phyloP scores from a whole-genome alignment of 2,797 vertebrate genomes.

The Rhincodon typus region DNA sequence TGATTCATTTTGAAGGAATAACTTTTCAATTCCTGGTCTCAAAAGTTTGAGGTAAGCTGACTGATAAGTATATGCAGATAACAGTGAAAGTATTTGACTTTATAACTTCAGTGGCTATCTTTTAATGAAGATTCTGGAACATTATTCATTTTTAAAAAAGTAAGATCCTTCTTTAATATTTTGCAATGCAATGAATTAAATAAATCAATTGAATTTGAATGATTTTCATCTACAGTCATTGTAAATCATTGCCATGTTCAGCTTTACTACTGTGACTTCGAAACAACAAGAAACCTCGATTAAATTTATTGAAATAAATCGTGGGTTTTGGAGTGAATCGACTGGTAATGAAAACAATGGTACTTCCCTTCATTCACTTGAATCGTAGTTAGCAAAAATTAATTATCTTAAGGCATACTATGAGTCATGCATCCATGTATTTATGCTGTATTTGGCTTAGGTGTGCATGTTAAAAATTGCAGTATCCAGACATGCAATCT shows the following conservation, averaged over 20 bases:
- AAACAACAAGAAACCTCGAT: background rate
- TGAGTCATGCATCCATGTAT: constrained; percentile 1
- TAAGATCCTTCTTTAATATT: background rate
- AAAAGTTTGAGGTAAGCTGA: background rate
- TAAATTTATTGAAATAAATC: background rate
- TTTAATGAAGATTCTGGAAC: constrained; percentile 6
- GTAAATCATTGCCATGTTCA: background rate
- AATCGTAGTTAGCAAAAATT: background rate
- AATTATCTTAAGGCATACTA: background rate
- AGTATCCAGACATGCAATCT: background rate
- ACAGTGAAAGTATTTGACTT: background rate
- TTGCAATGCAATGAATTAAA: background rate
- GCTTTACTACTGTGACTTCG: background rate
- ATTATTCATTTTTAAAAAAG: background rate
- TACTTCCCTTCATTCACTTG: background rate
- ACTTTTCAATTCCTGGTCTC: background rate
- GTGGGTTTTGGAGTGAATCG: background rate
- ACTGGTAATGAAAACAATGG: background rate
- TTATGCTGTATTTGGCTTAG: background rate
- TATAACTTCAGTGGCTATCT: background rate
- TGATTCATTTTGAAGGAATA: background rate
- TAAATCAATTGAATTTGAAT: background rate
- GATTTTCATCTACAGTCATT: background rate
- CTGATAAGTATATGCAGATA: constrained; percentile 10
- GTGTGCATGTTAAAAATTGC: background rate